These are phyloP conservation scores for Microctonus brassicae DNA, from an alignment of 2,888 invertebrate genomes.

Conservation along the genomic window DNA sequence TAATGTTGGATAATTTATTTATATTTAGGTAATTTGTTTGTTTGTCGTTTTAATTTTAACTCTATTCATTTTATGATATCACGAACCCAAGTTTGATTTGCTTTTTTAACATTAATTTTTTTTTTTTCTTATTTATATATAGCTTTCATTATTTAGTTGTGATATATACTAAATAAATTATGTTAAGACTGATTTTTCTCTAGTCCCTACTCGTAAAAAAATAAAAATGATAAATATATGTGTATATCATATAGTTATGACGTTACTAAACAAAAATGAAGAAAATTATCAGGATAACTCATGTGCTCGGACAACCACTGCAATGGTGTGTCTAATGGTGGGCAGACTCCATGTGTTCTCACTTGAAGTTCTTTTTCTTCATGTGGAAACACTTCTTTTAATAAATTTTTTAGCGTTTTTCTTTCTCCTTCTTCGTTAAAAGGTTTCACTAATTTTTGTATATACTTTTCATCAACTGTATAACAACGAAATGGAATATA, in stretches of 20 bases:
- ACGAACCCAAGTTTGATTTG: no score
- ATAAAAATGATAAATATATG: neutral
- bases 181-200: no score
- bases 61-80: no score
- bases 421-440: conserved; percentile 80
- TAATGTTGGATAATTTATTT: neutral
- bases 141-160: no score
- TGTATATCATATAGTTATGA: conserved; percentile 50
- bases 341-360: conserved; percentile 90
- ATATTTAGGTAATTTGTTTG: no score
- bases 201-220: no score
- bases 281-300: conserved; percentile 98
- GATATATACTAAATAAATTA: no score
- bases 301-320: conserved; percentile 98
- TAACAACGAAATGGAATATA: conserved; percentile 92
- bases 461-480: conserved; percentile 76
- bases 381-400: conserved; percentile 79
- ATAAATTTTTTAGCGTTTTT: conserved; percentile 80
- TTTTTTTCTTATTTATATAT: no score
- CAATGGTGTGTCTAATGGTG: conserved; percentile 89
- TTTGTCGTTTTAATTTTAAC: no score
- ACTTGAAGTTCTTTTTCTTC: conserved; percentile 74
- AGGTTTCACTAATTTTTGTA: conserved; percentile 84
- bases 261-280: conserved; percentile 82
- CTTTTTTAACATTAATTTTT: no score